Percentiles rank a stretch among this genome's conserved stretches.
These are phyloP conservation scores for Stichodactyla mertensii DNA, from an alignment of 64 coral and sea anemone genomes.

Conservation along the genomic window DNA sequence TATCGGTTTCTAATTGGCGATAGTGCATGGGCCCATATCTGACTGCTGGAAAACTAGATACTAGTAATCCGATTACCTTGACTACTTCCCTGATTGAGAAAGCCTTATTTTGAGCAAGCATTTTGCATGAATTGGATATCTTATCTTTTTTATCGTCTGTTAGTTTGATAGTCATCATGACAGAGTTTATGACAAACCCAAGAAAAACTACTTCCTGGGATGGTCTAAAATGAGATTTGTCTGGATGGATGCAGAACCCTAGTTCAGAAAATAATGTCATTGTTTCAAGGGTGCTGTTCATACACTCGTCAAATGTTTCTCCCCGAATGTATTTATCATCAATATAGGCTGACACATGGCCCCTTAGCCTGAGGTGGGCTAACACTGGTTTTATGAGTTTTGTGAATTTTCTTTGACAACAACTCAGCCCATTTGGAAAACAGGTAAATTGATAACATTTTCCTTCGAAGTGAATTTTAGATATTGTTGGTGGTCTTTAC, in stretches of 20 bases:
- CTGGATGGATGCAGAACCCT: constrained; percentile 27
- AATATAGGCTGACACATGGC: constrained; percentile 20
- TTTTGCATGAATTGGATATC: neutral
- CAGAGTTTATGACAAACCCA: neutral
- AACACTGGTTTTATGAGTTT: constrained; percentile 36
- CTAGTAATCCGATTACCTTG: constrained; percentile 29
- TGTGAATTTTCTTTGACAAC: constrained; percentile 13
- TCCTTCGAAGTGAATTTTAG: neutral
- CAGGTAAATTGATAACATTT: constrained; percentile 4
- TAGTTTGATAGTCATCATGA: neutral
- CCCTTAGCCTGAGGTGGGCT: neutral
- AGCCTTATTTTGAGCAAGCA: neutral
- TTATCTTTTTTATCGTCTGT: neutral
- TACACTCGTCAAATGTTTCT: constrained; percentile 26
- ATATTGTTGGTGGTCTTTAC: neutral
- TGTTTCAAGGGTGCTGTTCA: no score
- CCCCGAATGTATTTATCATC: constrained; percentile 35
- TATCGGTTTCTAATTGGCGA: constrained; percentile 22
- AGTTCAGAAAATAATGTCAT: no score
- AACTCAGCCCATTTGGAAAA: constrained; percentile 33
- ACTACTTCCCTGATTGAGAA: neutral
- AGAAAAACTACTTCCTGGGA: constrained; percentile 12
- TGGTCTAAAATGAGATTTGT: constrained; percentile 28
- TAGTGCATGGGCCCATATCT: constrained; percentile 26
- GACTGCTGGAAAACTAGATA: constrained; percentile 25